A percentile compares a stretch with the other conserved stretches of the same genome.
phyloP scores from a whole-genome alignment of 2,888 invertebrate genomes.

The Phengaris arion region DNA sequence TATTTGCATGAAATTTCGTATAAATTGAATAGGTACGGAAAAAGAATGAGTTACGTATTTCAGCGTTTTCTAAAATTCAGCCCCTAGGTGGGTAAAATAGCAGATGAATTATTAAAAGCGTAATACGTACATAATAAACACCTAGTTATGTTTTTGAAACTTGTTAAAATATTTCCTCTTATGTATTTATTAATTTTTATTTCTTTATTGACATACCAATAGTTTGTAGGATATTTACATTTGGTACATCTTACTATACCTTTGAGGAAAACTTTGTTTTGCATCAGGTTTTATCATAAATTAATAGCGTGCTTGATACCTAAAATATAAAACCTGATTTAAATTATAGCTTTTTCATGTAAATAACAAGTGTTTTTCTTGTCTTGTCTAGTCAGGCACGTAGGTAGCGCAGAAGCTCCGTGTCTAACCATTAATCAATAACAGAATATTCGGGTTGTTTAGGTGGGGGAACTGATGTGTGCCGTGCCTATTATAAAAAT shows the following conservation, averaged over 20 bases:
- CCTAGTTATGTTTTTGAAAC: not conserved
- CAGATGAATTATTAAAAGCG: no score
- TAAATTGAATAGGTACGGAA: no score
- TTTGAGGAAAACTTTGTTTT: not conserved
- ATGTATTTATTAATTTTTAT: not conserved
- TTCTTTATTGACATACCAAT: no score
- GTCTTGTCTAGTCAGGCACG: not conserved
- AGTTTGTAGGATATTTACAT: not conserved
- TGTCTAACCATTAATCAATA: not conserved
- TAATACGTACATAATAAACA: not conserved
- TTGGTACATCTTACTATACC: not conserved
- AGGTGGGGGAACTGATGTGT: conserved; percentile 1
- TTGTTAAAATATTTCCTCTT: not conserved
- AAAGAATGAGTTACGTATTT: no score
- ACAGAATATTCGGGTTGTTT: not conserved
- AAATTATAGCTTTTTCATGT: not conserved
- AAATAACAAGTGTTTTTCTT: not conserved
- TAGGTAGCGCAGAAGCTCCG: not conserved
- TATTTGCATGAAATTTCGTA: no score
- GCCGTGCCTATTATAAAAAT: not conserved
- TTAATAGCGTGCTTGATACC: not conserved
- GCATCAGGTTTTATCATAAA: conserved; percentile 4
- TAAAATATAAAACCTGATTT: conserved; percentile 1
- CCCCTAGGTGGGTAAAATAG: no score
- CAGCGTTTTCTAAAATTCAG: no score